These are phyloP conservation scores for Phania funesta DNA, from an alignment of 2,888 invertebrate species.

Conservation along the genomic window DNA sequence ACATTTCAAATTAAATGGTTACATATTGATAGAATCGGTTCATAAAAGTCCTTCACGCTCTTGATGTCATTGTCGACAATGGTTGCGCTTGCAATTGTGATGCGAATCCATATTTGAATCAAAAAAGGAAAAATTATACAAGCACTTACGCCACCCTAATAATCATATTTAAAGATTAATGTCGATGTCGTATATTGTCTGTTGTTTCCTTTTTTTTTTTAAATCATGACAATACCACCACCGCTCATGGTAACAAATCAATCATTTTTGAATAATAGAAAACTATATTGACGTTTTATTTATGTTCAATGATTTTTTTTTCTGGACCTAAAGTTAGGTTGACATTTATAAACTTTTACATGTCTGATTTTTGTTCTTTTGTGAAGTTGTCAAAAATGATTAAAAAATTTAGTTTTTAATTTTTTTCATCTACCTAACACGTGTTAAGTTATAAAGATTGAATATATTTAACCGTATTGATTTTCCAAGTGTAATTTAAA, in stretches of 20 bases:
- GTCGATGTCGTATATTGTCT: background rate
- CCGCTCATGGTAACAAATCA: constrained; percentile 47
- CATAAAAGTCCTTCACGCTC: too few relatives aligned
- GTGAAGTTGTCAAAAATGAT: constrained; percentile 48
- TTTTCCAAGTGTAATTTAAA: too few relatives aligned
- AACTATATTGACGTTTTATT: constrained; percentile 3
- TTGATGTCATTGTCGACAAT: too few relatives aligned
- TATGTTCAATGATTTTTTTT: background rate
- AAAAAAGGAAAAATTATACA: too few relatives aligned
- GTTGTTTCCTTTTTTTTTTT: background rate
- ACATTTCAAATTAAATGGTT: too few relatives aligned
- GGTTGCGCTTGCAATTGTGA: too few relatives aligned
- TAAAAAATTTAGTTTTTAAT: constrained; percentile 44
- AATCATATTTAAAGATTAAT: background rate
- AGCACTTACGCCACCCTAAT: background rate
- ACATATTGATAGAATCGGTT: too few relatives aligned
- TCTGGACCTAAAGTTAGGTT: constrained; percentile 18
- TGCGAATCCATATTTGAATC: too few relatives aligned
- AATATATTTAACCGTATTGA: background rate
- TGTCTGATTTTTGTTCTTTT: constrained; percentile 47
- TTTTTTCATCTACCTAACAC: background rate
- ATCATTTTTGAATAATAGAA: constrained; percentile 49
- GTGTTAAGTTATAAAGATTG: background rate
- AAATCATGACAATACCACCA: too few relatives aligned
- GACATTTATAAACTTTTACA: constrained; percentile 51